Evolutionary conservation across 1,140 invertebrate species (phyloP), one percentile per base, ranked within the genome.

Genomic region (Trichonephila clavipes): DNA sequence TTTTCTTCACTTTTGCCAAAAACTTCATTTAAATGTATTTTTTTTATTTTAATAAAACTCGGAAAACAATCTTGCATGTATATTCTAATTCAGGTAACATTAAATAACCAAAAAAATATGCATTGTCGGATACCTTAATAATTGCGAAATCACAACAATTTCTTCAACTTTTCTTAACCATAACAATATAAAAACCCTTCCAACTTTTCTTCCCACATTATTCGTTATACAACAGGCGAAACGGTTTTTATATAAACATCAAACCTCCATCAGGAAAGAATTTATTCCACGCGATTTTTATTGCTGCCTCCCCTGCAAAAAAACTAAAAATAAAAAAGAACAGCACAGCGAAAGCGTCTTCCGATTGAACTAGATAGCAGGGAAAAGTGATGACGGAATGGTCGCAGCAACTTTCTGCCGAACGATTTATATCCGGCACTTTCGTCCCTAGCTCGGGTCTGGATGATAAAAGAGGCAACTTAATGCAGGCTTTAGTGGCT

Each of bases 391-490:
- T 87, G 85, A 87, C 85, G 85, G 24, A 87, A 16, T 16, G 61
- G 85, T 87, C 59, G 62, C 85, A 87, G 58, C 59, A 87, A 87
- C 85, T 87, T 87, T 87, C 61, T 87, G 28, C n/a, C 28, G 58
- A 61, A 58, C 85, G 85, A 87, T 87, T 87, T 87, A 87, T 87
- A 64, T 64, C 85, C 85, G 72, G 72, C 72, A 77, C 72, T 77
- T 77, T 40, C 72, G 72, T 69, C n/a, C 66, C 66, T 24, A 3
- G 66, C 85, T 34, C 59, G 16, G 24, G 85, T 40, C 59, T 77
- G 51, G 34, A 87, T 87, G 85, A 87, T 87, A 64, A 87, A 87
- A 64, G 85, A 87, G 85, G 24, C 59, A 24, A 21, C 85, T 64
- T 87, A 87, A 87, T 87, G 85, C 28, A 64, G 51, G 58, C 85